Base-by-base conservation (phyloP, 2,888 invertebrate genomes). In the Cephonodes hylas region DNA sequence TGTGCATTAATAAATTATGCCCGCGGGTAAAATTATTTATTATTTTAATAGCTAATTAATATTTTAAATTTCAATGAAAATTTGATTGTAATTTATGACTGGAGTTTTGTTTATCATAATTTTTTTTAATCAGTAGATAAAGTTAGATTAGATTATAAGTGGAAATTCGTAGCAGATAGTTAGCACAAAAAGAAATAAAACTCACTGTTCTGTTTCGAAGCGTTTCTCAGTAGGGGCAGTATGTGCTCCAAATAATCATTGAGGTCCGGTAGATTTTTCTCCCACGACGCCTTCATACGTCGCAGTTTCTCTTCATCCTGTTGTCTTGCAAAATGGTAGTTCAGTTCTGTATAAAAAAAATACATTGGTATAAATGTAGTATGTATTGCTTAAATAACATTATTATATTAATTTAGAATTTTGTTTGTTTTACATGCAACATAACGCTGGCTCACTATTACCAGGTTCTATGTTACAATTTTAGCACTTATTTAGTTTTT, bases 281-380 rank as follows among this genome's bases (percentile, higher is more conserved):
- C 92, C 93, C 93, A 93, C 0, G 92, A 91, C 7, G 71, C 64
- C 68, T 92, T 93, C 86, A 93, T 91, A 8, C 79, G 81, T 7
- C 70, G 75, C 25, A 86, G 65, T 0, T 76, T 76, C 6, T 80
- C 81, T 63, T 86, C 87, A 46, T 93, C 89, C 72, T 86, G 88
- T 56, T 91, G 84, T 23, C 83, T 80, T 0, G 88, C 88, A 53
- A 91, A 71, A 48, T 82, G 85, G 66, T 84, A 86, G 42, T 91
- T 82, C 18, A 92, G 72, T 72, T 91, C 92, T 92, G 81, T 63
- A 7, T 67, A 69, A 58, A 58, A 27, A 64, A 7, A 59, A 61
- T n/a, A n/a, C n/a, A n/a, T n/a, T n/a, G n/a, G n/a, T n/a, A n/a
- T n/a, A n/a, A n/a, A n/a, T n/a, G 42, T 38, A 25, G 18, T 31